phyloP scores from a whole-genome alignment of 2,888 invertebrate species.

The Thereva nobilitata region DNA sequence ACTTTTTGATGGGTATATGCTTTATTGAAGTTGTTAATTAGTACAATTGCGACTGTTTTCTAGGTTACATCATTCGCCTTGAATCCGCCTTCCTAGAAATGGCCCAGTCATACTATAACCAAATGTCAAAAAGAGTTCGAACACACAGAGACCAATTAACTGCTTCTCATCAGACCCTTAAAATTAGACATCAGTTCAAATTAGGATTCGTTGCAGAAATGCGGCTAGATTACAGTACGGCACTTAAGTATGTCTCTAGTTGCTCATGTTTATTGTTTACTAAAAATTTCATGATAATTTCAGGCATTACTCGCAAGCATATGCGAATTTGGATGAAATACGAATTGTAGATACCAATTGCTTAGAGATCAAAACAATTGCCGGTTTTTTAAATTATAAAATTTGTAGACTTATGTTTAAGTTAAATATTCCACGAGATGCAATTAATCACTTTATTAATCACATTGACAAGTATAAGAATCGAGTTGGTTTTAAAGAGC shows the following conservation, averaged over 20 bases:
- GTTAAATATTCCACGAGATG: slow-evolving; percentile 87
- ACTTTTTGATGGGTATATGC: slow-evolving; percentile 70
- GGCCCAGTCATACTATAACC: slow-evolving; percentile 89
- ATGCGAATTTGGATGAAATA: slow-evolving; percentile 86
- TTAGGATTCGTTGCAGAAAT: slow-evolving; percentile 94
- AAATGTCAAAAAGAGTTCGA: slow-evolving; percentile 83
- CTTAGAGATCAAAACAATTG: slow-evolving; percentile 91
- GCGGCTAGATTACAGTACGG: slow-evolving; percentile 83
- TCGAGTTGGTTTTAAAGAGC: slow-evolving; percentile 78
- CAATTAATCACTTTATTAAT: slow-evolving; percentile 89
- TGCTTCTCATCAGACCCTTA: slow-evolving; percentile 86
- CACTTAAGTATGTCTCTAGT: slow-evolving; percentile 67
- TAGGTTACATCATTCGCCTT: slow-evolving; percentile 70
- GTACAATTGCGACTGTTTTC: slow-evolving; percentile 19
- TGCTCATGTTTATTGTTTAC: too few species aligned
- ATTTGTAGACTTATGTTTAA: slow-evolving; percentile 89
- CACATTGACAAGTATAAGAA: slow-evolving; percentile 89
- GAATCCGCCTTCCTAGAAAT: slow-evolving; percentile 94
- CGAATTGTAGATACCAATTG: slow-evolving; percentile 88
- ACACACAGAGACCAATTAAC: slow-evolving; percentile 89
- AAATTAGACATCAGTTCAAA: slow-evolving; percentile 96
- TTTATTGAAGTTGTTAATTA: neutral
- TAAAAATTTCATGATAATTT: slow-evolving; percentile 44
- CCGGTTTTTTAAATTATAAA: slow-evolving; percentile 94
- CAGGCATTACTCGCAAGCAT: slow-evolving; percentile 84